phyloP scores from a whole-genome alignment of 2,113 vertebrate species.

The Hemiscyllium ocellatum region DNA sequence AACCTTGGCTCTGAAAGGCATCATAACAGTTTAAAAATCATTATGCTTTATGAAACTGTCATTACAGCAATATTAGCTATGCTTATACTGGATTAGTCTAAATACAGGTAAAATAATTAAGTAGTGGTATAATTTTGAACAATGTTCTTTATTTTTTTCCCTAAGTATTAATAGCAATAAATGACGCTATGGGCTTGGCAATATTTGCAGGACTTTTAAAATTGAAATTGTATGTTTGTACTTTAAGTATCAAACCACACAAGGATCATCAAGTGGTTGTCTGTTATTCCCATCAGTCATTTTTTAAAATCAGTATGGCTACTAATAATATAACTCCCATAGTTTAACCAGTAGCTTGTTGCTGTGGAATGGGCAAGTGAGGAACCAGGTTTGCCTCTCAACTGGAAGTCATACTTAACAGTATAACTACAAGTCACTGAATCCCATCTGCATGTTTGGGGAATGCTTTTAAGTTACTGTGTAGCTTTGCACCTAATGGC shows the following conservation, averaged over 20 bases:
- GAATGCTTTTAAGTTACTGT: no score
- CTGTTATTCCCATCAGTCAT: not conserved
- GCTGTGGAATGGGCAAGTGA: not conserved
- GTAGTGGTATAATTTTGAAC: not conserved
- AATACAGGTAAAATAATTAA: not conserved
- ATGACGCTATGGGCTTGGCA: no score
- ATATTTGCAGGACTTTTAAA: no score
- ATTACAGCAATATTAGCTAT: not conserved
- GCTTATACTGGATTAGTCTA: not conserved
- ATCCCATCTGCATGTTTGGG: not conserved
- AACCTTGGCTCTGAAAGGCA: not conserved
- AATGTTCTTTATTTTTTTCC: not conserved
- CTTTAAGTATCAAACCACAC: not conserved
- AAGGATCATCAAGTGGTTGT: not conserved
- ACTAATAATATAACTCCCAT: not conserved
- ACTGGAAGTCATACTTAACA: not conserved
- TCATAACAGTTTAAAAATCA: not conserved
- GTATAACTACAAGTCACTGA: not conserved
- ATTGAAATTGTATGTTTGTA: not conserved
- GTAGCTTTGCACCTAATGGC: no score
- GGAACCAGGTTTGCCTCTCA: not conserved
- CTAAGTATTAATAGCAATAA: no score
- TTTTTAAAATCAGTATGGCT: not conserved
- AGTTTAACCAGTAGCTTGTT: not conserved
- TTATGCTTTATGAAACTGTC: conserved; percentile 15